Base-by-base conservation (phyloP, 2,113 vertebrate genomes). In the Sprattus sprattus region DNA sequence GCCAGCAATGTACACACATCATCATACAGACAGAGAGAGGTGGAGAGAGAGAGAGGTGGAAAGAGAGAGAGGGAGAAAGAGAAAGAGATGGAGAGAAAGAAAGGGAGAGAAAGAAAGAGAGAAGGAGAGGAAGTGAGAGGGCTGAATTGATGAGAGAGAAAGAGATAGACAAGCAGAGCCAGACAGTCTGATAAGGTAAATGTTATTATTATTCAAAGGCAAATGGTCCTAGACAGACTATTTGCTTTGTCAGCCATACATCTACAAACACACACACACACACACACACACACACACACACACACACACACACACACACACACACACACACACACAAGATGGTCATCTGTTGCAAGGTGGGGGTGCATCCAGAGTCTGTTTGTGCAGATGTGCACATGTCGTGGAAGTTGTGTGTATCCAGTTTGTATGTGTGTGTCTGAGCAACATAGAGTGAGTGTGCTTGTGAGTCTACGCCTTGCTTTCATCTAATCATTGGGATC, bases 1-100 rank as follows among this genome's bases (percentile, higher is more conserved):
- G 32, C 54, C 83, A 64, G 84, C 78, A 82, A 91, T 89, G 89
- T 88, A 46, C 64, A 84, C n/a, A 84, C n/a, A 16, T 25, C 20
- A 28, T 22, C 25, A n/a, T 5, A 57, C 7, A 81, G 13, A 32
- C 22, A 78, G 28, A 45, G 16, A 6, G 49, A 15, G 81, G 16
- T 81, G 18, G n/a, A 45, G 67, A 47, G 45, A 28, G 1, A n/a
- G 71, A 54, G 45, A 80, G 15, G 57, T 16, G 10, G 57, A 2
- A 15, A 81, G 57, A 18, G 20, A 83, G n/a, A 44, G 57, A 81
- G 81, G 47, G n/a, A 44, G 45, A 39, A 25, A 9, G 8, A 49
- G 60, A 28, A 11, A 25, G 46, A 25, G 81, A 49, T 16, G 18
- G 60, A n/a, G 54, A 47, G 83, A 25, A 11, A 15, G 60, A 16